Evolutionary conservation across 2,113 vertebrate species (phyloP).

Genomic region (Alethe castanea): DNA sequence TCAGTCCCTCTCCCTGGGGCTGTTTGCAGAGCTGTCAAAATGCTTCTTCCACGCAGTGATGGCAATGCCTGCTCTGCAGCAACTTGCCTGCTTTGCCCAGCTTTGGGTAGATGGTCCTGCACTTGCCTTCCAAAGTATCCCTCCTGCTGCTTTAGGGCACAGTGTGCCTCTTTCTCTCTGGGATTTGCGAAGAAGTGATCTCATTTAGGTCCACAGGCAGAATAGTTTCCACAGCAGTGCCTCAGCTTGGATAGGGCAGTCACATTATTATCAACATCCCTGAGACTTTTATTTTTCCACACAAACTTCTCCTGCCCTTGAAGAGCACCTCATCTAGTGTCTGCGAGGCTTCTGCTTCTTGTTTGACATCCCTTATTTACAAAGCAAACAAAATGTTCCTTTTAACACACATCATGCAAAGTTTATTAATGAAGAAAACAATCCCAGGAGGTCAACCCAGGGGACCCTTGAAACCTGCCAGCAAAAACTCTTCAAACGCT

Average conservation of each 20-base stretch:
- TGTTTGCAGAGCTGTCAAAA: neutral
- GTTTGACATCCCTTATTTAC: constrained; percentile 81
- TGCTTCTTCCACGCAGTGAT: accelerated
- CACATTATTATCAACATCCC: constrained; percentile 11
- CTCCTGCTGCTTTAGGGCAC: constrained; percentile 38
- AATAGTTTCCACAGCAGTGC: constrained; percentile 52
- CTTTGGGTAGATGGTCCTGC: neutral
- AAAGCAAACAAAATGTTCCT: constrained; percentile 82
- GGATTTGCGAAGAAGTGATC: constrained; percentile 45
- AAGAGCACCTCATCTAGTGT: constrained; percentile 70
- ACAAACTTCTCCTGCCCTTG: neutral
- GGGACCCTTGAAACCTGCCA: constrained; percentile 79
- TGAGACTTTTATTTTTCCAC: constrained; percentile 1
- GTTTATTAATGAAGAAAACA: constrained; percentile 86
- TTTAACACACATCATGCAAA: constrained; percentile 83
- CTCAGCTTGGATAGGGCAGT: neutral
- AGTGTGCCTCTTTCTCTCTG: constrained; percentile 34
- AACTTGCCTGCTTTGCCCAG: neutral
- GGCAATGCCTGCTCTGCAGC: neutral
- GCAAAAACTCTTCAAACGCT: constrained; percentile 82
- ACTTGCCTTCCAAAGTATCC: constrained; percentile 37
- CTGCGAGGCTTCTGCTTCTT: constrained; percentile 75
- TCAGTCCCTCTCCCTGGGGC: neutral
- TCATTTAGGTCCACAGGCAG: neutral
- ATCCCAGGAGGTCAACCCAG: constrained; percentile 76